phyloP scores from a whole-genome alignment of 2,113 vertebrate genomes.

The Corythornis cristatus region DNA sequence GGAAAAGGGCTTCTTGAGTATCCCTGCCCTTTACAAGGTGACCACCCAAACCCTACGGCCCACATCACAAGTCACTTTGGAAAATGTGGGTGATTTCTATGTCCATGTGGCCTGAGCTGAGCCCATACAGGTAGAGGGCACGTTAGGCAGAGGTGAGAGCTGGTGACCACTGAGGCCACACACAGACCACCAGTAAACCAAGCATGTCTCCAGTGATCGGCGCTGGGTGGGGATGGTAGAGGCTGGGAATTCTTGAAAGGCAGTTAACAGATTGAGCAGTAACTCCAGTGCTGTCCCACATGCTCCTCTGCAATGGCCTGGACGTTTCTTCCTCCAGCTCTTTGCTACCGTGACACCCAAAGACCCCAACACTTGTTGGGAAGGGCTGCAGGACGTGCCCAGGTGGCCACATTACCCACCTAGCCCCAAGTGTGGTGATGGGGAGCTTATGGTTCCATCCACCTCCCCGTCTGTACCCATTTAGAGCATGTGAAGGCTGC shows the following conservation, averaged over 20 bases:
- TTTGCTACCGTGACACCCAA: rapidly evolving
- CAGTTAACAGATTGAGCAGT: background rate
- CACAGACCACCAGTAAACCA: background rate
- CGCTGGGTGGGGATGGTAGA: background rate
- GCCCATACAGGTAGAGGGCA: background rate
- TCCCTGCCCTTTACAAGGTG: background rate
- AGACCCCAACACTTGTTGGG: background rate
- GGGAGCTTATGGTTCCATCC: background rate
- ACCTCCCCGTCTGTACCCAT: background rate
- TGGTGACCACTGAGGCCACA: background rate
- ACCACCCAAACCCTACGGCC: background rate
- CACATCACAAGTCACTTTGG: rapidly evolving
- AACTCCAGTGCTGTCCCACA: background rate
- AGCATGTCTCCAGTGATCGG: rapidly evolving
- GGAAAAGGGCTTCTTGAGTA: background rate
- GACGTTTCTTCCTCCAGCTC: background rate
- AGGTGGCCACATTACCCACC: rapidly evolving
- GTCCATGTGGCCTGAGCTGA: background rate
- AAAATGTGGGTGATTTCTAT: background rate
- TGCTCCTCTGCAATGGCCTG: background rate
- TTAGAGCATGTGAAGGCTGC: background rate
- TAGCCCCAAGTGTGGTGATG: rapidly evolving
- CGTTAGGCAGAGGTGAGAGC: rapidly evolving
- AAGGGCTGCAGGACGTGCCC: background rate
- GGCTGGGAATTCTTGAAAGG: background rate